Conservation (phyloP, 2,888 invertebrate species). For the Bombylius discolor region DNA sequence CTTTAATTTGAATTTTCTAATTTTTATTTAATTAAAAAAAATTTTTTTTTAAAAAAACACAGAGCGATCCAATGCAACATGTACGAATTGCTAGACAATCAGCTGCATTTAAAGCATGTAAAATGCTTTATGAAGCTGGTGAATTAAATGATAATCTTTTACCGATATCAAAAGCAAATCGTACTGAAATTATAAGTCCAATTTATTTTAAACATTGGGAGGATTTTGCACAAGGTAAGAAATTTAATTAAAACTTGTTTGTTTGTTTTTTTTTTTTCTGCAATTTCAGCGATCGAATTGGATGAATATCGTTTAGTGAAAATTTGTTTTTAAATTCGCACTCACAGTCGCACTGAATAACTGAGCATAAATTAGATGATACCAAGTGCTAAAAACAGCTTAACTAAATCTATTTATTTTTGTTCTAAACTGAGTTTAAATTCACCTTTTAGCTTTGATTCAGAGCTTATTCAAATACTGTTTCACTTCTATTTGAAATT, state of each 20-base stretch:
- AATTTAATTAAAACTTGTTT: not conserved
- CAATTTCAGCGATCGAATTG: not conserved
- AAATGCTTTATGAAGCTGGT: conserved; percentile 50
- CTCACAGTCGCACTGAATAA: no score
- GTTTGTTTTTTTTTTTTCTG: not conserved
- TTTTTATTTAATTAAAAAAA: not conserved
- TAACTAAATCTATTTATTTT: no score
- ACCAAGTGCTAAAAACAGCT: no score
- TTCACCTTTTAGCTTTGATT: no score
- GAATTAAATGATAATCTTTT: conserved; percentile 61
- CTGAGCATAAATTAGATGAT: no score
- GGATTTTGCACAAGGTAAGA: conserved; percentile 10
- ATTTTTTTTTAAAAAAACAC: conserved; percentile 2
- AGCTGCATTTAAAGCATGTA: conserved; percentile 67
- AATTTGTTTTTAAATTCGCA: no score
- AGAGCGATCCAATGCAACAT: conserved; percentile 47
- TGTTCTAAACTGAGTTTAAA: no score
- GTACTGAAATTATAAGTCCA: conserved; percentile 26
- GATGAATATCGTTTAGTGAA: no score
- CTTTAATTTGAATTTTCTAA: conserved; percentile 1
- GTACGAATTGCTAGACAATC: conserved; percentile 62
- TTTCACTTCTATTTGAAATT: no score
- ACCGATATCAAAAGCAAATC: conserved; percentile 39
- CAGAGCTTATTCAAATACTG: no score
- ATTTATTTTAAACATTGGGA: conserved; percentile 54